Conservation (phyloP, 2,888 invertebrate species). For the Eilema caniola region DNA sequence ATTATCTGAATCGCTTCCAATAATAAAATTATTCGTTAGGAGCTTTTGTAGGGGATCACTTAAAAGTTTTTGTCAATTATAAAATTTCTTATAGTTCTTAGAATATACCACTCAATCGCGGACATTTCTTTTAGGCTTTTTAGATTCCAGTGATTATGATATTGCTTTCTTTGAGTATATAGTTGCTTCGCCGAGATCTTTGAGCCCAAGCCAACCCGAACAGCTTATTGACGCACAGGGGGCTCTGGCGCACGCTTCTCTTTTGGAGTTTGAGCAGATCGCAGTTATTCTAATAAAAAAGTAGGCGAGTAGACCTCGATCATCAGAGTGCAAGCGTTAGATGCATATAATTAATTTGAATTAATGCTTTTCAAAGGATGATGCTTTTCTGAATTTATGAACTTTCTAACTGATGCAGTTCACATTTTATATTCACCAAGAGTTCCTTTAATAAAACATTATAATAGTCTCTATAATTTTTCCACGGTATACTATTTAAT, state of each 20-base stretch:
- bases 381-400: too few species aligned
- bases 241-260: neutral
- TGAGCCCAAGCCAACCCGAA: neutral
- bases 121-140: neutral
- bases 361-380: too few species aligned
- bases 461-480: neutral
- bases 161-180: neutral
- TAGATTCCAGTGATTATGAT: neutral
- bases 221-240: neutral
- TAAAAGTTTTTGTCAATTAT: neutral
- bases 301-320: too few species aligned
- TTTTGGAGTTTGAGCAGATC: neutral
- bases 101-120: neutral
- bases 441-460: neutral
- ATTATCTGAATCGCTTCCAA: conserved; percentile 26
- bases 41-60: neutral
- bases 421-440: neutral
- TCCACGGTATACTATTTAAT: neutral
- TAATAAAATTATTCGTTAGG: neutral
- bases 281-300: neutral
- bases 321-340: too few species aligned
- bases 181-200: neutral
- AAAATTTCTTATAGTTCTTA: neutral
- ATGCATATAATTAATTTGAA: too few species aligned
- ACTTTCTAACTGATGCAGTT: neutral